phyloP scores from a whole-genome alignment of 2,797 vertebrate genomes.

The Pachyuromys duprasi region DNA sequence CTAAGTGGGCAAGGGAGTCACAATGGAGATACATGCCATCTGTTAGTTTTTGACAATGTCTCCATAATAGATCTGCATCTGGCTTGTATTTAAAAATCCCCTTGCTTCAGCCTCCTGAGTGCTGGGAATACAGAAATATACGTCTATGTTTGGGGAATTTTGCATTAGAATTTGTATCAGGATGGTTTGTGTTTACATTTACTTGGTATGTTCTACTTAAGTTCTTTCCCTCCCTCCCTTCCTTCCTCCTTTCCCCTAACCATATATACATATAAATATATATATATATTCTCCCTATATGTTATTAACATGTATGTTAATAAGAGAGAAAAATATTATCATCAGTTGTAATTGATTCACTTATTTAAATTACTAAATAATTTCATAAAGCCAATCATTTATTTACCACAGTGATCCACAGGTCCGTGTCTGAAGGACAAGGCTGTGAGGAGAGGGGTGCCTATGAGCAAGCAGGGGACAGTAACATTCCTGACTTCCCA shows the following conservation, averaged over 20 bases:
- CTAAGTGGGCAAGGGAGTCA: background rate
- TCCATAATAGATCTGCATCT: background rate
- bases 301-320: background rate
- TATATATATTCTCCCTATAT: background rate
- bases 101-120: background rate
- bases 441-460: rapidly evolving
- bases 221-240: background rate
- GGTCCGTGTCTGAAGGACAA: background rate
- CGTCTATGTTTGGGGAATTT: background rate
- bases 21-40: background rate
- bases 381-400: slow-evolving; percentile 1
- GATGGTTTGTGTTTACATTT: slow-evolving; percentile 17
- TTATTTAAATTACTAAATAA: background rate
- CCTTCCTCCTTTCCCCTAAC: background rate
- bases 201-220: background rate
- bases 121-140: background rate
- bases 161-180: background rate
- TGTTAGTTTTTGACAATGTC: background rate
- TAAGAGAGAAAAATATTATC: background rate
- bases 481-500: background rate
- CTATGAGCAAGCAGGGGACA: background rate
- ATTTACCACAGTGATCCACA: background rate
- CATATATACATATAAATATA: no score
- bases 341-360: background rate
- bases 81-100: background rate